phyloP scores from a whole-genome alignment of 2,888 invertebrate species.

The Trichopoda pennipes region DNA sequence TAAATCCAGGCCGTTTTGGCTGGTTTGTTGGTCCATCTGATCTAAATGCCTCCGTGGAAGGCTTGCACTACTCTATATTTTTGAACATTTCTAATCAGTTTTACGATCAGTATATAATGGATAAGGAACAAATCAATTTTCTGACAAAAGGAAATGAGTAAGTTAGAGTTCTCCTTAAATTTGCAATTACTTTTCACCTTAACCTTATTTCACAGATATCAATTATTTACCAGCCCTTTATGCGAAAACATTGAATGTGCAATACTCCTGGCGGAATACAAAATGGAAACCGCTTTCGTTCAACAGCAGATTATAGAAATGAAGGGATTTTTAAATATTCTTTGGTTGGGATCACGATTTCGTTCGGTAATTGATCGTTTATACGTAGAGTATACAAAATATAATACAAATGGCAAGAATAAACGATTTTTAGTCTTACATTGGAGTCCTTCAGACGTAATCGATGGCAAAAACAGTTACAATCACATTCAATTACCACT shows the following conservation, averaged over 20 bases:
- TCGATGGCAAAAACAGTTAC: conserved; percentile 82
- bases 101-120: conserved; percentile 74
- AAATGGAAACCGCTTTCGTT: conserved; percentile 83
- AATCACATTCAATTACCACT: conserved; percentile 84
- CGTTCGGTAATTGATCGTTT: conserved; percentile 79
- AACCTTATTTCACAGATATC: conserved; percentile 32
- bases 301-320: conserved; percentile 83
- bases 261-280: conserved; percentile 82
- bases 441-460: conserved; percentile 86
- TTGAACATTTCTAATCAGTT: conserved; percentile 68
- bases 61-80: conserved; percentile 74
- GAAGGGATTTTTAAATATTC: conserved; percentile 83
- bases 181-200: too few species aligned
- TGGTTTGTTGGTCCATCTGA: conserved; percentile 84
- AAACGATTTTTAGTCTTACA: conserved; percentile 84
- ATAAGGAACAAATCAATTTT: conserved; percentile 66
- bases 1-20: conserved; percentile 83
- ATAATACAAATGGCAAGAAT: conserved; percentile 55
- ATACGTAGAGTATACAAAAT: conserved; percentile 70
- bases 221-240: conserved; percentile 69
- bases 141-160: conserved; percentile 67
- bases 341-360: conserved; percentile 86
- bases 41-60: conserved; percentile 20
- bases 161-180: conserved; percentile 33
- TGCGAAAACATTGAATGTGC: conserved; percentile 78